phyloP scores from a whole-genome alignment of 2,113 vertebrate genomes.

The Cinclus cinclus region DNA sequence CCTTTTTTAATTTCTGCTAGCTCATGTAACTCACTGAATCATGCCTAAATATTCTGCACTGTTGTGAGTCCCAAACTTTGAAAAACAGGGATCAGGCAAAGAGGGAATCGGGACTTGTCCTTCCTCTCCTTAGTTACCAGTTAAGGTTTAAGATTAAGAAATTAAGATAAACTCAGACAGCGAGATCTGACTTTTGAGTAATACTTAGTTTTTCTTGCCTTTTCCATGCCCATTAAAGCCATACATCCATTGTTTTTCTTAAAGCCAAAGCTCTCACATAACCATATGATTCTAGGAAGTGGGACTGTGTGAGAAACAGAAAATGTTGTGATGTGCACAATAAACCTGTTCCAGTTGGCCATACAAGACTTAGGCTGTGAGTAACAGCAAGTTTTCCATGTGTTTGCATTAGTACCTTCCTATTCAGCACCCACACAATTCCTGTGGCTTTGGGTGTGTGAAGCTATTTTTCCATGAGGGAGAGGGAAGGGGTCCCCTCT shows the following conservation, averaged over 20 bases:
- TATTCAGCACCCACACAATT: constrained; percentile 63
- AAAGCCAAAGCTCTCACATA: not conserved
- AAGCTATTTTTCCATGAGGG: constrained; percentile 25
- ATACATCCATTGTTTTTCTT: not conserved
- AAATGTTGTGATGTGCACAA: not conserved
- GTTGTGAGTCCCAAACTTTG: not conserved
- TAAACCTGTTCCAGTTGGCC: not conserved
- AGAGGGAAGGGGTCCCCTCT: constrained; percentile 8
- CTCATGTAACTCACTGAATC: not conserved
- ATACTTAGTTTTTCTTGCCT: not conserved
- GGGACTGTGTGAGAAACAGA: constrained; percentile 3
- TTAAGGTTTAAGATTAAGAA: not conserved
- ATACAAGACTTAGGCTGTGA: not conserved
- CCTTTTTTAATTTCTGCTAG: not conserved
- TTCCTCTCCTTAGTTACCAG: not conserved
- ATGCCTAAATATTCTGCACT: not conserved
- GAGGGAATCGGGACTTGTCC: not conserved
- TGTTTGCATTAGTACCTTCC: constrained; percentile 54
- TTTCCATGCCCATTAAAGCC: not conserved
- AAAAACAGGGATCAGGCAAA: not conserved
- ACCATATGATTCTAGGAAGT: constrained; percentile 19
- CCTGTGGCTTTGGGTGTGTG: constrained; percentile 65
- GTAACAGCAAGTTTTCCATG: constrained; percentile 26
- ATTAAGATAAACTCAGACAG: not conserved
- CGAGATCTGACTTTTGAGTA: not conserved